Evolutionary conservation across 2,888 invertebrate species (phyloP).

Genomic region (Hydrotaea diabolus): DNA sequence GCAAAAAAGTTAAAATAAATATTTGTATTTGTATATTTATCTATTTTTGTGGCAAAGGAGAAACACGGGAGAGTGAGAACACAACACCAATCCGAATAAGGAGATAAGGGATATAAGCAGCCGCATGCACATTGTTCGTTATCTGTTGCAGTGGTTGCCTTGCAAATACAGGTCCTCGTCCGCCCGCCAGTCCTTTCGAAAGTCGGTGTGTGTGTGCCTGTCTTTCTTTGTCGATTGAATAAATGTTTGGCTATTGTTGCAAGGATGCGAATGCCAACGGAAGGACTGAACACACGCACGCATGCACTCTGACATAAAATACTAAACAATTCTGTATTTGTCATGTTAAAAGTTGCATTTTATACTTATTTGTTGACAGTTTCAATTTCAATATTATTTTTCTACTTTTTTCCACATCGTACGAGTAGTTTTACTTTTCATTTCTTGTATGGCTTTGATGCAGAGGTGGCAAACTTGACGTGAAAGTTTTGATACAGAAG

Average conservation of each 20-base stretch:
- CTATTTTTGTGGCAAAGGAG: conserved; percentile 32
- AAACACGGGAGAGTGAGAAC: background rate
- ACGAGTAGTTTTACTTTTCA: no score
- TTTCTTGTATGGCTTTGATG: no score
- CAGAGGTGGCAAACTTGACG: no score
- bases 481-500: no score
- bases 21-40: conserved; percentile 57
- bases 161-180: background rate
- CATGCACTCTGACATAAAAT: background rate
- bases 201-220: background rate
- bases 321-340: conserved; percentile 58
- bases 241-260: conserved; percentile 37
- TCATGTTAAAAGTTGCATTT: conserved; percentile 59
- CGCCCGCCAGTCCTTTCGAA: background rate
- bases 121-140: conserved; percentile 44
- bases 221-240: background rate
- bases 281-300: no score
- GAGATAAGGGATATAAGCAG: conserved; percentile 17
- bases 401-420: background rate
- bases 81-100: conserved; percentile 27
- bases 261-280: background rate
- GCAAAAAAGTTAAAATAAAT: conserved; percentile 58
- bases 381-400: conserved; percentile 65
- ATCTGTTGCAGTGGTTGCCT: conserved; percentile 43
- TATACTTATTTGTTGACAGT: conserved; percentile 63